phyloP scores from a whole-genome alignment of 2,113 vertebrate species.

The Eretmochelys imbricata region DNA sequence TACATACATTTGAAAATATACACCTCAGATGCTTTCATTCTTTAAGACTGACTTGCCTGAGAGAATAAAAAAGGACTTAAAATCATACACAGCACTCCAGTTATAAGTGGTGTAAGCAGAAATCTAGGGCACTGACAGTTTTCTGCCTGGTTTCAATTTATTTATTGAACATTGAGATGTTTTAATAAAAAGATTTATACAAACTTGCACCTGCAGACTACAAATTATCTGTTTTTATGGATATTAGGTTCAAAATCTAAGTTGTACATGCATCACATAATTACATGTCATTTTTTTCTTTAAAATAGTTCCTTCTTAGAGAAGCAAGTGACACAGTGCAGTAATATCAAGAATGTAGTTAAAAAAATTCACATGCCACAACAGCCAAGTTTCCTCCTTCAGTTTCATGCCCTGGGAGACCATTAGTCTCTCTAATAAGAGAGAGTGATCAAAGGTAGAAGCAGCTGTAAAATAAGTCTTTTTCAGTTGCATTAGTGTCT shows the following conservation, averaged over 20 bases:
- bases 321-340: background rate
- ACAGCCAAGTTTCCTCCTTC: background rate
- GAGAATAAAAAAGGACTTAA: background rate
- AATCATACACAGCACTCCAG: background rate
- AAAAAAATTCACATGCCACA: background rate
- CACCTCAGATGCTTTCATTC: background rate
- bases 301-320: background rate
- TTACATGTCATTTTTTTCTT: background rate
- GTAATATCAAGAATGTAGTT: fast-evolving
- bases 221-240: background rate
- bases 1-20: background rate
- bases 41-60: background rate
- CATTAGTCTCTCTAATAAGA: background rate
- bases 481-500: background rate
- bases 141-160: background rate
- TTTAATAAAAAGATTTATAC: background rate
- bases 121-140: background rate
- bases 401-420: background rate
- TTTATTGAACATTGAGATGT: background rate
- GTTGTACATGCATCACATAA: background rate
- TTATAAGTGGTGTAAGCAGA: background rate
- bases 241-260: background rate
- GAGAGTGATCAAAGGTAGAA: background rate
- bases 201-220: background rate
- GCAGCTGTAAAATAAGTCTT: background rate